Evolutionary conservation across 2,797 vertebrate species (phyloP).

Genomic region (Australoheros facetus): DNA sequence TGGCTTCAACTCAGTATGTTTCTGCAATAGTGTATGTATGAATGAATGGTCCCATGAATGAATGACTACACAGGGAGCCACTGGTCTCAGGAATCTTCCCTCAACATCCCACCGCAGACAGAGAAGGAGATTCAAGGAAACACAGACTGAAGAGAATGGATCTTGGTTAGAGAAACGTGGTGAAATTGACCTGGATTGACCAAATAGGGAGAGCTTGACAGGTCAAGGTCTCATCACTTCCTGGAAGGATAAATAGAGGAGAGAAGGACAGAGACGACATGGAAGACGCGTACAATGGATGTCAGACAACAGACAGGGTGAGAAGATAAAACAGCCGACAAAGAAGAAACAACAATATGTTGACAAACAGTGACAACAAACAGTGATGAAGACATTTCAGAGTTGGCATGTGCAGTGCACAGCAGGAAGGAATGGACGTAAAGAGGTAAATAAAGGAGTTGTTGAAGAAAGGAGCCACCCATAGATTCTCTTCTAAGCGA

Average conservation of each 20-base stretch:
- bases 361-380: constrained; percentile 29
- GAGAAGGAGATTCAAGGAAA: constrained; percentile 17
- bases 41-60: constrained; percentile 12
- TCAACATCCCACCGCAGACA: constrained; percentile 64
- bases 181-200: constrained; percentile 62
- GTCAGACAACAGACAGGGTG: background rate
- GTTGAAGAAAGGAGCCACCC: constrained; percentile 48
- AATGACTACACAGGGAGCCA: constrained; percentile 42
- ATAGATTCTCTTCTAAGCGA: background rate
- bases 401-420: background rate
- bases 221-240: constrained; percentile 59
- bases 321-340: constrained; percentile 17
- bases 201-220: constrained; percentile 57
- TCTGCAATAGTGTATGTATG: constrained; percentile 20
- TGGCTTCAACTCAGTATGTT: constrained; percentile 7
- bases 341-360: background rate
- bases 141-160: constrained; percentile 42
- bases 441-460: constrained; percentile 2
- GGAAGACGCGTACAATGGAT: constrained; percentile 10
- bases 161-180: constrained; percentile 48
- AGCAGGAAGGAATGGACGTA: background rate
- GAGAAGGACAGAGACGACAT: constrained; percentile 40
- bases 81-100: constrained; percentile 60
- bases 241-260: constrained; percentile 62
- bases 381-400: background rate